Base-by-base conservation (phyloP, 2,113 vertebrate genomes). In the Lucifuga dentata region DNA sequence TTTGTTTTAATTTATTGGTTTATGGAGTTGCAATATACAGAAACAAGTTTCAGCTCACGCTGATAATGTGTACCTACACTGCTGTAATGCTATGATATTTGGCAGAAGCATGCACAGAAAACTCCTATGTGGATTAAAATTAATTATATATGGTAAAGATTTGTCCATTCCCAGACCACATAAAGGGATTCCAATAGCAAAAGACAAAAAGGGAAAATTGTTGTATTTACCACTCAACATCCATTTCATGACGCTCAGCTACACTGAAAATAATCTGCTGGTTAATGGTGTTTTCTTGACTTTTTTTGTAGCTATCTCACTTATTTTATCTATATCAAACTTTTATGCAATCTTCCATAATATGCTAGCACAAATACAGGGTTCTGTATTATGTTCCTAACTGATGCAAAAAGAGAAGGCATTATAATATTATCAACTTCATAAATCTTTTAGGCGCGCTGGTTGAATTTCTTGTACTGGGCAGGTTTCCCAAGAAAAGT, bases 51-150 rank as follows among this genome's bases (percentile, higher is more conserved):
- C 16, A 12, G 10, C 55, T 32, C 46, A 16, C 8, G 7, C 20
- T n/a, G 19, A 12, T 23, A 45, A 24, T 19, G 41, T 23, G 40
- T 13, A 38, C 56, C 48, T 52, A 20, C 39, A 39, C 20, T 4
- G n/a, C 3, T n/a, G n/a, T n/a, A n/a, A 9, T 61, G 62, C 24
- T 35, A 62, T 50, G 50, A n/a, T n/a, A n/a, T n/a, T n/a, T n/a
- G n/a, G n/a, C n/a, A n/a, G n/a, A n/a, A n/a, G 67, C 79, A 41
- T 3, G 20, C 60, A 80, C 80, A 81, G 80, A 76, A 70, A 41
- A 73, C 59, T 11, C 51, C 48, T 15, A 48, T 51, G 50, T 40
- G 55, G 68, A 20, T 44, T 59, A 62, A 72, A 49, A 69, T 65
- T 71, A 72, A 72, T 68, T n/a, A n/a, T 59, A 64, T 35, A 19